phyloP scores from a whole-genome alignment of 2,888 invertebrate species.

The Aromia moschata region DNA sequence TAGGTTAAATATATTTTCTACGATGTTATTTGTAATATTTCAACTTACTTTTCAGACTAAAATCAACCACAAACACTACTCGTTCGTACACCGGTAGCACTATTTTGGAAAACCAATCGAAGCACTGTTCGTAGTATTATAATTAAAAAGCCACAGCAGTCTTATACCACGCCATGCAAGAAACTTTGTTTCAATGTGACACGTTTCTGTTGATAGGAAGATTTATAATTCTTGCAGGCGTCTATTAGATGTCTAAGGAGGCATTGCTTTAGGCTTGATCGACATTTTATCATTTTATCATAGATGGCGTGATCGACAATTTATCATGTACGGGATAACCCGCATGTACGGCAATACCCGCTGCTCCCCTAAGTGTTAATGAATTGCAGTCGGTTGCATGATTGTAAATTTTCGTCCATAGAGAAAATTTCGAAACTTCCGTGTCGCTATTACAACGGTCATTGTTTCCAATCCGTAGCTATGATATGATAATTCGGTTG shows the following conservation, averaged over 20 bases:
- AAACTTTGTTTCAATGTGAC: not conserved
- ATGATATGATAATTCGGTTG: constrained; percentile 28
- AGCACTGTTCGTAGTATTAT: not conserved
- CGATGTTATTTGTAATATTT: not conserved
- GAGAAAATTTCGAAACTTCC: constrained; percentile 23
- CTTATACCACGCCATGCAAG: not conserved
- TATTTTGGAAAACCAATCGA: not conserved
- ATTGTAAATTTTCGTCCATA: constrained; percentile 21
- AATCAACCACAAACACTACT: not conserved
- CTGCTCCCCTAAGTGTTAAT: constrained; percentile 8
- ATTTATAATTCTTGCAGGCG: not conserved
- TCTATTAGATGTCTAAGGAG: not conserved
- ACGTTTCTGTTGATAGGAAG: not conserved
- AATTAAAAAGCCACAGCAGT: not conserved
- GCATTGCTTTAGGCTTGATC: not conserved
- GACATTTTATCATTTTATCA: no score
- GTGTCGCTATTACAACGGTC: constrained; percentile 24
- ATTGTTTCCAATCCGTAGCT: constrained; percentile 36
- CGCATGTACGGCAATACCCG: not conserved
- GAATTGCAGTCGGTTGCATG: constrained; percentile 32
- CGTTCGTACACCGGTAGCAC: not conserved
- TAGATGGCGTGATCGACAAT: not conserved
- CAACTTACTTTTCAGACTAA: not conserved
- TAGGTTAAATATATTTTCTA: not conserved
- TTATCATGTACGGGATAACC: not conserved